phyloP scores from a whole-genome alignment of 2,888 invertebrate genomes.

The Odontomyia ornata region DNA sequence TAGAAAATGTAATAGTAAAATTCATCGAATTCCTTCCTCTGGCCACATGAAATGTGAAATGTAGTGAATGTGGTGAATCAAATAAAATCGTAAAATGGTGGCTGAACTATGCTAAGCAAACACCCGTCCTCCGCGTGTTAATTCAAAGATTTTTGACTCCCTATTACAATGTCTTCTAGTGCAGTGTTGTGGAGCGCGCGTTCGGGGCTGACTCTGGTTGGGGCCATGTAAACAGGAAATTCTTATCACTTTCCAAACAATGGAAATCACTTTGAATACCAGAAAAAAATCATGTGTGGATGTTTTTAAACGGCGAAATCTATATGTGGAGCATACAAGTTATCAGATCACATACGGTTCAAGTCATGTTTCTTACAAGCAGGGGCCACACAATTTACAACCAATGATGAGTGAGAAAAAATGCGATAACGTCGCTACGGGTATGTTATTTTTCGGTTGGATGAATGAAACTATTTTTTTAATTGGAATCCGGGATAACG shows the following conservation, averaged over 20 bases:
- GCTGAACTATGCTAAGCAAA: neutral
- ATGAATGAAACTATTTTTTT: too few species aligned
- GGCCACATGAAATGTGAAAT: neutral
- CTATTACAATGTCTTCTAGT: slow-evolving; percentile 17
- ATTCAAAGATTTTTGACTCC: slow-evolving; percentile 23
- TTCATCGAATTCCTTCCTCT: neutral
- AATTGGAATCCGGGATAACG: too few species aligned
- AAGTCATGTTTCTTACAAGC: too few species aligned
- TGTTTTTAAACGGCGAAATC: slow-evolving; percentile 32
- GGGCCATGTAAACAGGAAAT: slow-evolving; percentile 41
- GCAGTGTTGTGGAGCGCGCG: neutral
- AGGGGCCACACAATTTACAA: too few species aligned
- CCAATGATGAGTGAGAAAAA: too few species aligned
- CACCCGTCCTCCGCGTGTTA: slow-evolving; percentile 20
- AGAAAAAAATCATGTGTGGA: slow-evolving; percentile 13
- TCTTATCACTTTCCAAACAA: slow-evolving; percentile 45
- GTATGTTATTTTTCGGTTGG: too few species aligned
- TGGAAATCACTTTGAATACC: slow-evolving; percentile 26
- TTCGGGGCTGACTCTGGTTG: slow-evolving; percentile 1
- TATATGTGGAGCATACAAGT: neutral
- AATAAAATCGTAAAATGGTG: slow-evolving; percentile 4
- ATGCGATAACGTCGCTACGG: too few species aligned
- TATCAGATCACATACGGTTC: neutral
- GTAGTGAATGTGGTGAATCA: neutral
- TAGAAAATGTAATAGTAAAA: neutral